Percentiles rank a stretch among this genome's conserved stretches.
Conservation (phyloP, 1,140 invertebrate genomes). For the Coptotermes formosanus region DNA sequence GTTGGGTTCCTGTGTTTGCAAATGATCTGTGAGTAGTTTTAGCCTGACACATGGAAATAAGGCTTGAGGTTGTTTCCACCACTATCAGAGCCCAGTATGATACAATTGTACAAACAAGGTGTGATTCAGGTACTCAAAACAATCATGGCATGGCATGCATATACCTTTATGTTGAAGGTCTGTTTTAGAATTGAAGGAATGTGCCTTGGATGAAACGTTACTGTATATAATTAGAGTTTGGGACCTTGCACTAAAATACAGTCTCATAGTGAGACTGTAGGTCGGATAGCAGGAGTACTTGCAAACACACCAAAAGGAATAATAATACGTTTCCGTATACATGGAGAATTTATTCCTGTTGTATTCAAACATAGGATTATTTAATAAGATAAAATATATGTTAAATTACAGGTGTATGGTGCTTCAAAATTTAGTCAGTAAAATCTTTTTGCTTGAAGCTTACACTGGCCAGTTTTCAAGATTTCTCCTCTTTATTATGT, state of each 20-base stretch:
- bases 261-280: constrained; percentile 16
- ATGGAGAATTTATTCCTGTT: constrained; percentile 23
- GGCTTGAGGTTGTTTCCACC: constrained; percentile 19
- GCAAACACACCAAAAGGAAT: constrained; percentile 22
- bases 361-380: constrained; percentile 21
- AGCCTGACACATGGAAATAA: not conserved
- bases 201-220: not conserved
- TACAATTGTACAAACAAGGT: constrained; percentile 25
- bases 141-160: not conserved
- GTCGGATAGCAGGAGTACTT: constrained; percentile 26
- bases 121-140: constrained; percentile 21
- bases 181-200: constrained; percentile 7
- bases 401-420: constrained; percentile 24
- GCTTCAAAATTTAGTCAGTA: constrained; percentile 26
- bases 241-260: constrained; percentile 23
- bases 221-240: not conserved
- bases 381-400: constrained; percentile 19
- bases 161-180: not conserved
- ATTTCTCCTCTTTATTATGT: not conserved
- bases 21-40: not conserved
- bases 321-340: not conserved
- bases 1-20: not conserved
- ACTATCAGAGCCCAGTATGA: constrained; percentile 28
- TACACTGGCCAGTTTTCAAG: not conserved
- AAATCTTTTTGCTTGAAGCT: not conserved